Evolutionary conservation across 2,113 vertebrate species (phyloP), one percentile per base, ranked within the genome.

Genomic region (Leiothrix lutea): DNA sequence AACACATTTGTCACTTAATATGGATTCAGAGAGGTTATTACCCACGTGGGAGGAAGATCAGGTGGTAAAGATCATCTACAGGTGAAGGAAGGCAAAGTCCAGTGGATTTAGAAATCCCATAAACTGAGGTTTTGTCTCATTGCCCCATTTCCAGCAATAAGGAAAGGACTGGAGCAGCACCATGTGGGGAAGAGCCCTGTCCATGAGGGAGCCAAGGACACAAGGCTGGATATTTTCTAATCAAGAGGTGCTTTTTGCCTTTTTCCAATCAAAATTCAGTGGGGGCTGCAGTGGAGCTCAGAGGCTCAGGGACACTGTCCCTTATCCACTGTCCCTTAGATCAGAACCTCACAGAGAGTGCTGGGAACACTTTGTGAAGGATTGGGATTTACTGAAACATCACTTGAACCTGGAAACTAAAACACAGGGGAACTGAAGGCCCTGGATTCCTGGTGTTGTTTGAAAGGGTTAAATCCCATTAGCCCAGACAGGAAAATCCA

Each of bases 181-280:
- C 44, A 12, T 0, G 5, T 17, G 28, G 33, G 64, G 24, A 16
- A 80, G 24, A 72, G 45, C 11, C 2, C 0, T 28, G 42, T n/a
- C 62, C 33, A 13, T 5, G 25, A 23, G 10, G 42, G 17, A 72
- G 45, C 33, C 80, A n/a, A 2, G 15, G 51, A 74, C n/a, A 58
- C 11, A 26, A 42, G 23, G 47, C 14, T 80, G 35, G 20, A 5
- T 53, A 18, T 62, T 79, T 87, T 73, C 58, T 16, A 7, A 28
- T 5, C 45, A n/a, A 83, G n/a, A 75, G 0, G 0, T 7, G 11
- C 0, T 14, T 14, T 14, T 58, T 25, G 24, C 18, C 40, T 51
- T 64, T 60, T 53, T 35, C 31, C 82, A 64, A 1, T 8, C 78
- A 29, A 47, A 73, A 45, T 12, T 15, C 0, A 0, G 13, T 15